Base-by-base conservation (phyloP, 1,140 invertebrate species). In the Orchesella cincta region DNA sequence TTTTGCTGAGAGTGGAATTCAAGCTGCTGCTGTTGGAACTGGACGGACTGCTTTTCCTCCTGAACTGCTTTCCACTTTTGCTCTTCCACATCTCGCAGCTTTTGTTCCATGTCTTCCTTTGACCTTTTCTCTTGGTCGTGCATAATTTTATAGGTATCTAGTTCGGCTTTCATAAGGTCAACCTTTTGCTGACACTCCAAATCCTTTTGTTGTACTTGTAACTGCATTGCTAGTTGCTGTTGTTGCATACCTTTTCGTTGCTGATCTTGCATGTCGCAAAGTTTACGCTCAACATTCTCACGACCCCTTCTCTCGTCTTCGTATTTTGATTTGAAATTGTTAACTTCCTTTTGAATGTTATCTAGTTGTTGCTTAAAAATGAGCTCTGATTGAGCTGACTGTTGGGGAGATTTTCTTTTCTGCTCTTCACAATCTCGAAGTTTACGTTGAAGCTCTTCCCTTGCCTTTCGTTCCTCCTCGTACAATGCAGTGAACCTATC, bases 31-130 rank as follows among this genome's bases (percentile, higher is more conserved):
- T 46, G 35, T 39, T 1, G 20, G 0, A 12, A 1, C 35, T 46
- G 31, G 28, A 0, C n/a, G n/a, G n/a, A n/a, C n/a, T n/a, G n/a
- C n/a, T n/a, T n/a, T n/a, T n/a, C n/a, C 8, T 5, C 39, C 8
- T 46, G 28, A 23, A 14, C 54, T 34, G 29, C 26, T 20, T 33
- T 71, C 34, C 29, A 28, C 14, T 54, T 70, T 70, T 34, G 35
- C 1, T 75, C 64, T 78, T 78, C 77, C 12, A 34, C 67, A 39
- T 75, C 73, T 23, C 26, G n/a, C 5, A 78, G 39, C 36, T 78
- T 70, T 33, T 31, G 46, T 26, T 28, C 1, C 14, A 76, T 12
- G 18, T 29, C 26, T 16, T 71, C 67, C 16, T 29, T 71, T 1
- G 1, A 29, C 16, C 33, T 31, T 12, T 20, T 71, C 39, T 46